Conservation (phyloP, 2,113 vertebrate species). For the Sylvilagus bachmani region DNA sequence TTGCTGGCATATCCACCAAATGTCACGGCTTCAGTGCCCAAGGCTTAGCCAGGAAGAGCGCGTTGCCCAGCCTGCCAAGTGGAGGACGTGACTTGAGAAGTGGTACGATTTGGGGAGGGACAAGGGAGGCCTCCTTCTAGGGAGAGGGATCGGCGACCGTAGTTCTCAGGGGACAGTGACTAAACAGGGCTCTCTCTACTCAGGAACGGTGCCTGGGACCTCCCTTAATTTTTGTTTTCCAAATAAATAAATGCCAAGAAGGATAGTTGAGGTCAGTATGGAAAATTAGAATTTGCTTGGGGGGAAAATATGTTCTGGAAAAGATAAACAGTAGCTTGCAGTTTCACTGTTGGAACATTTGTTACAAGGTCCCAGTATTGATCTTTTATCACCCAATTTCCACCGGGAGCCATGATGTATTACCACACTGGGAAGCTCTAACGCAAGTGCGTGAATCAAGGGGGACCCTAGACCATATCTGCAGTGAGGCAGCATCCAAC, state of each 20-base stretch:
- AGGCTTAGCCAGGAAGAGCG: neutral
- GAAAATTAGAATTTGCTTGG: slow-evolving; percentile 79
- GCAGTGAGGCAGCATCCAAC: neutral
- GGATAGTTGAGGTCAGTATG: slow-evolving; percentile 65
- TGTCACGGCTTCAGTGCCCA: neutral
- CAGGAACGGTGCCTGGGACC: neutral
- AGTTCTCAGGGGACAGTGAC: neutral
- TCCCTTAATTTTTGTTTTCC: slow-evolving; percentile 34
- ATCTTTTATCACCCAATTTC: slow-evolving; percentile 77
- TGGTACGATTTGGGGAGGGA: neutral
- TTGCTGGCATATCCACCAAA: neutral
- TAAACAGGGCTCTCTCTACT: neutral
- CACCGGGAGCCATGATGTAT: slow-evolving; percentile 57
- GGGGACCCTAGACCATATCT: neutral
- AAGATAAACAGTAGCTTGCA: slow-evolving; percentile 73
- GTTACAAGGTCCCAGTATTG: neutral
- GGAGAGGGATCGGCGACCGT: rapidly evolving
- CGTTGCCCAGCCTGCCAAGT: neutral
- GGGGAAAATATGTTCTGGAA: slow-evolving; percentile 55
- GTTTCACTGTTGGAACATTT: slow-evolving; percentile 68
- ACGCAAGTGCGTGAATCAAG: slow-evolving; percentile 51
- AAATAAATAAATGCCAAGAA: slow-evolving; percentile 70
- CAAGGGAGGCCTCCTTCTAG: neutral
- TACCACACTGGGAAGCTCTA: neutral
- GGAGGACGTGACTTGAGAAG: neutral